Conservation (phyloP, 2,888 invertebrate genomes). For the Argyresthia goedartella region DNA sequence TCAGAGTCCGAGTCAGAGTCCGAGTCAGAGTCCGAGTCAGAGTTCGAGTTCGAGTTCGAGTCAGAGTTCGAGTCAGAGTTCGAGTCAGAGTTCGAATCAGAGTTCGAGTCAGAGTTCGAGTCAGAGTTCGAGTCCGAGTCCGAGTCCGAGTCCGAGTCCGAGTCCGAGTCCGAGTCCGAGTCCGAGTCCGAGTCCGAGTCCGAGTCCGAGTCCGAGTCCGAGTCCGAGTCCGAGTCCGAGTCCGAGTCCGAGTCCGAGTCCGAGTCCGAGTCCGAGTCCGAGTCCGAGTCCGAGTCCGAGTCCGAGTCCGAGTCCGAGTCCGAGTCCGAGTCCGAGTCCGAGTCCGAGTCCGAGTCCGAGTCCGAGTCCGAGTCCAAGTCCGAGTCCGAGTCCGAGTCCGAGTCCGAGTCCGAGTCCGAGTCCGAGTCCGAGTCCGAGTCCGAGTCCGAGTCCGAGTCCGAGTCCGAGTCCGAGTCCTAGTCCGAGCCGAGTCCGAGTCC, state of each 20-base stretch:
- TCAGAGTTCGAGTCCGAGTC: background rate
- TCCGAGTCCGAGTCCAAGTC: background rate
- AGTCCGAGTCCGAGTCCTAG: background rate
- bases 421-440: background rate
- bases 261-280: background rate
- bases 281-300: background rate
- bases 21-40: background rate
- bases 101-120: background rate
- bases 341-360: background rate
- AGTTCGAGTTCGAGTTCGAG: background rate
- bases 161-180: background rate
- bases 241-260: background rate
- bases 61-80: background rate
- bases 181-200: background rate
- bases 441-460: background rate
- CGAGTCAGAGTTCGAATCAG: background rate
- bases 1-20: background rate
- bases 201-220: background rate
- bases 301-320: background rate
- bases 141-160: background rate
- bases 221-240: background rate
- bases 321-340: background rate
- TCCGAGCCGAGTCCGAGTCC: background rate
- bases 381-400: background rate
- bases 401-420: background rate